phyloP scores from a whole-genome alignment of 1,140 invertebrate genomes.

The Spodoptera litura region DNA sequence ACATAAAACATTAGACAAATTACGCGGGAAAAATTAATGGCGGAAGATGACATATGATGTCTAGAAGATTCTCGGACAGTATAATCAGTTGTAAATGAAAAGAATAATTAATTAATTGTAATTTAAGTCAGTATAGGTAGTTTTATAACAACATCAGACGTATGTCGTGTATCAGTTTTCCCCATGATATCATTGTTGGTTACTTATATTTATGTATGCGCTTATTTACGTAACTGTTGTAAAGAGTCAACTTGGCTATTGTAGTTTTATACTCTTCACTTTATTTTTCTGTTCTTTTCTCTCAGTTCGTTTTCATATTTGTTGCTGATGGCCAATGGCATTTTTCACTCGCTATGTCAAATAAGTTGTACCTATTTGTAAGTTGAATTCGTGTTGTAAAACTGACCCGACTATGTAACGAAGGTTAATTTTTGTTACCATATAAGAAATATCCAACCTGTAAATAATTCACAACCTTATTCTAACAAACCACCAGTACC shows the following conservation, averaged over 20 bases:
- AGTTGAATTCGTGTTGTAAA: too few species aligned
- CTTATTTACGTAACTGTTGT: not conserved
- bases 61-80: not conserved
- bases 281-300: too few species aligned
- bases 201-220: slow-evolving; percentile 19
- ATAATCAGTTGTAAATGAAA: not conserved
- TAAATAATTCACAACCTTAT: not conserved
- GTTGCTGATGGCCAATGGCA: too few species aligned
- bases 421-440: too few species aligned
- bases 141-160: slow-evolving; percentile 31
- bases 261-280: too few species aligned
- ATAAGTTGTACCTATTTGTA: too few species aligned
- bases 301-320: too few species aligned
- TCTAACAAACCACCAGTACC: not conserved
- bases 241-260: too few species aligned
- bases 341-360: too few species aligned
- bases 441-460: not conserved
- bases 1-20: not conserved
- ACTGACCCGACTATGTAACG: too few species aligned
- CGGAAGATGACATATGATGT: not conserved
- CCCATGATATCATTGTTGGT: slow-evolving; percentile 41
- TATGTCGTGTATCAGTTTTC: slow-evolving; percentile 31
- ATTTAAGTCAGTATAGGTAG: slow-evolving; percentile 11
- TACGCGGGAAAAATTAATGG: not conserved
- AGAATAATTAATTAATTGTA: slow-evolving; percentile 15